Base-by-base conservation (phyloP, 2,797 vertebrate genomes). In the Argentina silus region DNA sequence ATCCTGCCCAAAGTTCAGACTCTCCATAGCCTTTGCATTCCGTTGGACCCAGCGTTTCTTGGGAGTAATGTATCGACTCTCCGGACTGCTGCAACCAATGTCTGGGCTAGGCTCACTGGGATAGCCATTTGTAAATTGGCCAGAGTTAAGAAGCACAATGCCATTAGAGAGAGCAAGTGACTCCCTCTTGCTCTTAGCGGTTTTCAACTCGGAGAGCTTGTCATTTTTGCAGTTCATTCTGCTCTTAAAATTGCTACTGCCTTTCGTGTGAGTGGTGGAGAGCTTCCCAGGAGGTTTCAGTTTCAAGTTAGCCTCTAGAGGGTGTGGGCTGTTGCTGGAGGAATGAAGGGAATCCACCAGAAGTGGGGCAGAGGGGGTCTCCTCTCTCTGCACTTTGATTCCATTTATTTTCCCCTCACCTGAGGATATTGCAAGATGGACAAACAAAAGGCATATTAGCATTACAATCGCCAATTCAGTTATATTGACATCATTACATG, bases 31-130 rank as follows among this genome's bases (percentile, higher is more conserved):
- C 93, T 96, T 98, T 78, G 80, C 94, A 90, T 94, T 95, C 82
- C 95, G 95, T 86, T 96, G 94, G 83, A 95, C 93, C 88, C 96
- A 96, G 85, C 96, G 91, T 88, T 98, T 99, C 83, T 97, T 99
- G 7, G 96, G 96, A 0, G 96, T 97, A 73, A 96, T 97, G 85
- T 98, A 99, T 86, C 97, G 96, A 72, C 95, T 97, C 89, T 99
- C 98, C 0, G 96, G 98, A 75, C 97, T 95, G 5, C 97, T 99
- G 66, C 97, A 96, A 80, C 98, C 97, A 55, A 97, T 97, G 80
- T 98, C 97, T 0, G 89, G 89, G 60, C 91, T 90, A 21, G 72
- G 67, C 90, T 95, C 97, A 86, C 95, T 88, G 65, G 96, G 90
- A 73, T 95, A 99, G 87, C 97, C 97, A 86, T 99, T 98, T n/a